Evolutionary conservation across 2,797 vertebrate species (phyloP), one percentile per base, ranked within the genome.

Genomic region (Amphiprion clarkii): DNA sequence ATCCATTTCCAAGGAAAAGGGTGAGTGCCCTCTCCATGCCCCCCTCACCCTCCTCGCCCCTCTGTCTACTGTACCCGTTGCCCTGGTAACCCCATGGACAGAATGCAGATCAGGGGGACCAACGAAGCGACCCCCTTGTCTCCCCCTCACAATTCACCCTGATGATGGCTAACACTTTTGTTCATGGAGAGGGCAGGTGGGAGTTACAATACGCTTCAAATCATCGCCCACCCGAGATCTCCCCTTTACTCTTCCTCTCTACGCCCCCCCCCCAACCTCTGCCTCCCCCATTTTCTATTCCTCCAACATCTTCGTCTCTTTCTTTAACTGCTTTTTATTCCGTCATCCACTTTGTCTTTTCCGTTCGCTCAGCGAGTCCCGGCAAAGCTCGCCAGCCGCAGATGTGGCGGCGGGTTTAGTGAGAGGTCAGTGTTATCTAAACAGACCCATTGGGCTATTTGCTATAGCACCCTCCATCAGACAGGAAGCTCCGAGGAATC

Each of bases 381-480:
- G 85, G 74, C 91, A 87, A 78, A 88, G 84, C 90, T 91, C 81
- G 56, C 87, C 88, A 79, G 65, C 89, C 74, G 88, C 88, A 81
- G 90, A 84, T 64, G 46, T 64, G 81, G 87, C 70, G 58, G 66
- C 64, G 85, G 88, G 86, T 91, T 82, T 52, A 12, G 91, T 74
- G 80, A 95, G 94, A 94, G 95, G 95, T 96, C 95, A 95, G 94
- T 95, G 95, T 96, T 95, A 96, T 95, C 93, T 92, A 96, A 96
- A 95, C 95, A 96, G 89, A 91, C 89, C 95, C 94, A 94, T 95
- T 94, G 93, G 94, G 93, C 94, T 94, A 95, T 95, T 95, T 95
- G 93, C 92, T 95, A 94, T 94, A 95, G 95, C 94, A 96, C 95
- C 95, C 95, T 96, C 94, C 95, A 95, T 93, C 93, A 93, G 89